Base-by-base conservation (phyloP, 2,113 vertebrate species). In the Pseudopipra pipra region DNA sequence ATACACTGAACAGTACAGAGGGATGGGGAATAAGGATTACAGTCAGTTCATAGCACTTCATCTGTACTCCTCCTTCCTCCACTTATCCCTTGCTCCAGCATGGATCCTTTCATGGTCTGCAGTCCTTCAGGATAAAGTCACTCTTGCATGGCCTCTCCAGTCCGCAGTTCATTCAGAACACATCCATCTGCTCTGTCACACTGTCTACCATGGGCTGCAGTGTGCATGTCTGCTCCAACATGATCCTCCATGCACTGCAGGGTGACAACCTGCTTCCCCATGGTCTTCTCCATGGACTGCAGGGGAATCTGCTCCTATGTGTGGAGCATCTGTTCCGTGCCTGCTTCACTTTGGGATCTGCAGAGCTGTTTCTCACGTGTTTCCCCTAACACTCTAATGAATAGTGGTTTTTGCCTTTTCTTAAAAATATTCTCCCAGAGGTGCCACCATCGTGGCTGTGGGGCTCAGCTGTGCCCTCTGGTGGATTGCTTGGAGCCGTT, bases 381-480 rank as follows among this genome's bases (percentile, higher is more conserved):
- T 41, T 82, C 55, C 25, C 15, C 28, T 67, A 39, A 47, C 6
- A 8, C 25, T 76, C 8, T 35, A 20, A 30, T 85, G 24, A 44
- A 44, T 16, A 49, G 16, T 35, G 27, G 0, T 3, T 85, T 79
- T 68, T 65, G 11, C 16, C 27, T 24, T 67, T 87, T 70, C 19
- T 73, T 68, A 33, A 51, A 46, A n/a, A 21, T 55, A 19, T 46
- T 79, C 5, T 81, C 11, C 33, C 30, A 55, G 55, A 65, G 19
- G 22, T 55, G 22, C 24, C 0, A 2, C 22, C 18, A 6, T 19
- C 0, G 0, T 51, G n/a, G 12, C 39, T 81, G 8, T 30, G 7
- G 12, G 8, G 35, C 49, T 81, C 16, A 61, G 39, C 44, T 24
- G 14, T 76, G 31, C 33, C 19, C 8, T 73, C 0, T 0, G 1